Evolutionary conservation across 2,888 invertebrate genomes (phyloP).

Genomic region (Bellardia bayeri): DNA sequence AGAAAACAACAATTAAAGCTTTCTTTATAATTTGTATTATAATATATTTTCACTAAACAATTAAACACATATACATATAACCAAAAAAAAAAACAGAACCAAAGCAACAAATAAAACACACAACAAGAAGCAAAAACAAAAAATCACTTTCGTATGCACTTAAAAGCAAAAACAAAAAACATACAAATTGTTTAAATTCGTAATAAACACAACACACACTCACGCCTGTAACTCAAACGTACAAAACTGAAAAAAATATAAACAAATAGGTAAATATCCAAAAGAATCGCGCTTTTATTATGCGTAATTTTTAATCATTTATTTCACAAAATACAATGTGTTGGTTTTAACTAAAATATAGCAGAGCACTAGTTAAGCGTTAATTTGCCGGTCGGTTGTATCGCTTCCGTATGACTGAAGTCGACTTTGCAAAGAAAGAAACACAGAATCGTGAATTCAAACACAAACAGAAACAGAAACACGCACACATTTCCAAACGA

Average conservation of each 20-base stretch:
- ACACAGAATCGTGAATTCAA: conserved; percentile 67
- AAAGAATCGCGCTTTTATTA: conserved; percentile 58
- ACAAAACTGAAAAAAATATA: conserved; percentile 20
- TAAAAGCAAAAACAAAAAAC: conserved; percentile 34
- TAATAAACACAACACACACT: conserved; percentile 49
- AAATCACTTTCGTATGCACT: conserved; percentile 44
- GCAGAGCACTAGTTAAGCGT: conserved; percentile 35
- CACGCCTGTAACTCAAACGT: conserved; percentile 6
- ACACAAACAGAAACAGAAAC: conserved; percentile 1
- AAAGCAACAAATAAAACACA: too few species aligned
- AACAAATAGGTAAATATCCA: conserved; percentile 1
- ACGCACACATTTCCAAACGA: conserved; percentile 25
- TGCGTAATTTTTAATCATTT: conserved; percentile 42
- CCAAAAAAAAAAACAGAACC: neutral
- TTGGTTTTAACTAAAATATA: conserved; percentile 22
- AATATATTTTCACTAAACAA: conserved; percentile 29
- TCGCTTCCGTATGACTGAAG: conserved; percentile 79
- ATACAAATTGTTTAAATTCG: conserved; percentile 32
- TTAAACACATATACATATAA: conserved; percentile 17
- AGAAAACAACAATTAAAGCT: conserved; percentile 50
- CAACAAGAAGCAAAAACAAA: neutral
- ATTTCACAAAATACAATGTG: conserved; percentile 4
- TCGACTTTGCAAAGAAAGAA: conserved; percentile 64
- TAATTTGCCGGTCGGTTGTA: conserved; percentile 73
- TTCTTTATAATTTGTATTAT: conserved; percentile 37